A percentile compares a stretch with the other conserved stretches of the same genome.
phyloP scores from a whole-genome alignment of 2,888 invertebrate species.

The Anoplius nigerrimus region DNA sequence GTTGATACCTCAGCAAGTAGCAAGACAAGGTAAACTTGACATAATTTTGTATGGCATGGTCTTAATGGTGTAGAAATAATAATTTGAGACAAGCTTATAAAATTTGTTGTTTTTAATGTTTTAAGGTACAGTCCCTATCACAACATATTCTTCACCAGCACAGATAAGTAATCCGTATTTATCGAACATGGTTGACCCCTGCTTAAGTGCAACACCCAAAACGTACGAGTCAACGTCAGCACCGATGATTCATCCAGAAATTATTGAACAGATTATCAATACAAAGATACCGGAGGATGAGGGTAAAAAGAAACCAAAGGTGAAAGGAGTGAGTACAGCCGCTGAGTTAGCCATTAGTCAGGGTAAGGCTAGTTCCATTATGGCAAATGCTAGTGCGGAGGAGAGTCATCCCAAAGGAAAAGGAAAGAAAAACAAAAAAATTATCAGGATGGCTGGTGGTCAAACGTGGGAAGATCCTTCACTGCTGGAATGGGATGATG shows the following conservation, averaged over 20 bases:
- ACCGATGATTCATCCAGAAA: slow-evolving; percentile 70
- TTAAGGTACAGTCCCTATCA: slow-evolving; percentile 65
- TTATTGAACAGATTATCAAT: slow-evolving; percentile 72
- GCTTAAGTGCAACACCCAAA: slow-evolving; percentile 74
- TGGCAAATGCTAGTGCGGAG: slow-evolving; percentile 72
- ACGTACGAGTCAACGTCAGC: slow-evolving; percentile 70
- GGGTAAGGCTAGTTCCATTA: slow-evolving; percentile 75
- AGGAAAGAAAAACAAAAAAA: slow-evolving; percentile 82
- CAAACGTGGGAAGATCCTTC: slow-evolving; percentile 97
- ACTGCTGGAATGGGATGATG: slow-evolving; percentile 95
- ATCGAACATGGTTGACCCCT: slow-evolving; percentile 67
- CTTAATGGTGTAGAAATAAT: neutral
- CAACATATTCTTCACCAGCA: slow-evolving; percentile 72
- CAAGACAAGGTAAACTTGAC: slow-evolving; percentile 69
- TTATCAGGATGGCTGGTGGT: slow-evolving; percentile 94
- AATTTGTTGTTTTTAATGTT: slow-evolving; percentile 16
- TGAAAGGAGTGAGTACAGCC: slow-evolving; percentile 80
- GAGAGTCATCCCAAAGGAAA: slow-evolving; percentile 73
- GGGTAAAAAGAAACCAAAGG: slow-evolving; percentile 79
- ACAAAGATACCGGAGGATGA: slow-evolving; percentile 72
- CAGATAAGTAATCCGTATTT: slow-evolving; percentile 71
- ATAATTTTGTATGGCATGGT: neutral
- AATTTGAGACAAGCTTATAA: neutral
- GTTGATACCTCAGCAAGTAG: slow-evolving; percentile 84
- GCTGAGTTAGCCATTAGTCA: slow-evolving; percentile 82